Evolutionary conservation across 2,888 invertebrate species (phyloP).

Genomic region (Ceraclea dissimilis): DNA sequence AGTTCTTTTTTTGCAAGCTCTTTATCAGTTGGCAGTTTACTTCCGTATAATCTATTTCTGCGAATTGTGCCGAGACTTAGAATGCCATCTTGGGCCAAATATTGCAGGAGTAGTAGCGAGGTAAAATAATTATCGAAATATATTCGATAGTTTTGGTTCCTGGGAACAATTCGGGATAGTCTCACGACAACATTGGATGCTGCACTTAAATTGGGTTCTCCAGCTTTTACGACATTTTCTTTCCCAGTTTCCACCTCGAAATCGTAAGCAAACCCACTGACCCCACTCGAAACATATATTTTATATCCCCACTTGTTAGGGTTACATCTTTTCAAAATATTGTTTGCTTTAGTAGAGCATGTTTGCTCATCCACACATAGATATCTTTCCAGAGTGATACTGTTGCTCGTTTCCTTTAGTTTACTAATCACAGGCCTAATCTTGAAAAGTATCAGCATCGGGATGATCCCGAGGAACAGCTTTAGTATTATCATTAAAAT

Average conservation of each 20-base stretch:
- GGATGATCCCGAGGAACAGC: neutral
- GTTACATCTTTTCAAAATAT: slow-evolving; percentile 1
- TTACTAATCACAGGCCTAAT: neutral
- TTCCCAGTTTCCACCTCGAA: neutral
- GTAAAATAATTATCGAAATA: slow-evolving; percentile 1
- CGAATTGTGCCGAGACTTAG: slow-evolving; percentile 1
- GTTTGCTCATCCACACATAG: slow-evolving; percentile 2
- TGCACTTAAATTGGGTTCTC: slow-evolving; percentile 1
- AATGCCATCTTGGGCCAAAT: neutral
- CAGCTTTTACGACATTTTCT: neutral
- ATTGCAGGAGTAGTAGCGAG: neutral
- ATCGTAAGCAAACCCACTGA: slow-evolving; percentile 1
- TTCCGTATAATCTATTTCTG: neutral
- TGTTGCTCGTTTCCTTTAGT: neutral
- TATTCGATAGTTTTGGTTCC: neutral
- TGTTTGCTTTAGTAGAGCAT: neutral
- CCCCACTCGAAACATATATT: neutral
- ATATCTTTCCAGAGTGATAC: neutral
- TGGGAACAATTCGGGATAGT: neutral
- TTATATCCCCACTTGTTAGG: slow-evolving; percentile 2
- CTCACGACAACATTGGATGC: slow-evolving; percentile 2
- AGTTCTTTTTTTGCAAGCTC: neutral
- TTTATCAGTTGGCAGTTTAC: neutral
- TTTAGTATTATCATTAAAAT: slow-evolving; percentile 1
- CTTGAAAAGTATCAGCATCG: slow-evolving; percentile 1